These are phyloP conservation scores for Python bivittatus DNA, from an alignment of 2,113 vertebrate species.

Conservation along the genomic window DNA sequence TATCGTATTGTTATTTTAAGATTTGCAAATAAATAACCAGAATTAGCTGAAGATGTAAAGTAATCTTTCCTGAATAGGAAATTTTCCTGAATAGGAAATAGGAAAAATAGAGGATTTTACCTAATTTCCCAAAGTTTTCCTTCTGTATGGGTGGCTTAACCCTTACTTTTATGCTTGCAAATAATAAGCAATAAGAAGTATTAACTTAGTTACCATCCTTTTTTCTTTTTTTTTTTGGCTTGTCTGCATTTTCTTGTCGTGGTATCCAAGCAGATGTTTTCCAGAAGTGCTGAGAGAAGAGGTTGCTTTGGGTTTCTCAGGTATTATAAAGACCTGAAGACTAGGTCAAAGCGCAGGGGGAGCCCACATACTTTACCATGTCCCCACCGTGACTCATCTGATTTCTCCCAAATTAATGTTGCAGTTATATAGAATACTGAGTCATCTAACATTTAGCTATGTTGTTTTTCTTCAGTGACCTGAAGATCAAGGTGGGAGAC, in stretches of 20 bases:
- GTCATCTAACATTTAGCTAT: background rate
- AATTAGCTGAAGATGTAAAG: background rate
- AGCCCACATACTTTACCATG: background rate
- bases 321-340: background rate
- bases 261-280: background rate
- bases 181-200: background rate
- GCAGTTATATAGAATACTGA: rapidly evolving
- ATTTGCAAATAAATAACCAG: background rate
- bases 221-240: background rate
- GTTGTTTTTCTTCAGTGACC: conserved; percentile 77
- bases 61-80: background rate
- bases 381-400: background rate
- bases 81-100: background rate
- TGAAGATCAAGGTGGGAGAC: conserved; percentile 89
- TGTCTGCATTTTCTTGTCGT: background rate
- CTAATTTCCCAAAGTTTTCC: background rate
- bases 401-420: background rate
- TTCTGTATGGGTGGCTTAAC: background rate
- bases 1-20: background rate
- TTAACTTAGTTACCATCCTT: background rate
- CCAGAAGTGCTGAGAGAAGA: background rate
- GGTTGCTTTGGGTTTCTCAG: background rate
- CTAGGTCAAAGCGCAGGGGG: too few species aligned
- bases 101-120: background rate
- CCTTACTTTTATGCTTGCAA: background rate